phyloP scores from a whole-genome alignment of 2,888 invertebrate genomes.

The Choreutis nemorana region DNA sequence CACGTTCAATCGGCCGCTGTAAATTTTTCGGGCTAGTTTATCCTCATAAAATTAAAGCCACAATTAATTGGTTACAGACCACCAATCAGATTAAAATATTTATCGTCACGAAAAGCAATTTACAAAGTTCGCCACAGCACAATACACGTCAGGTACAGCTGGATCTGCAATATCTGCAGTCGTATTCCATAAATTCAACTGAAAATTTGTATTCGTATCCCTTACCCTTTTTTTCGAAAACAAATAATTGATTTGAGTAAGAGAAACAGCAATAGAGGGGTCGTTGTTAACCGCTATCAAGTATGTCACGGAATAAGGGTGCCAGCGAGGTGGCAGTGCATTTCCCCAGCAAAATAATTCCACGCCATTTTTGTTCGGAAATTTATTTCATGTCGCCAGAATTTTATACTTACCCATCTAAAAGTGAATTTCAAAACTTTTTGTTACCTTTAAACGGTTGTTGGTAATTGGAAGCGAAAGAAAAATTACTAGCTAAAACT shows the following conservation, averaged over 20 bases:
- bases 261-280: no score
- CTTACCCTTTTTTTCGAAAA: no score
- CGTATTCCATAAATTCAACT: no score
- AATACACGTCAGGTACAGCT: conserved; percentile 53
- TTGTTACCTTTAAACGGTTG: background rate
- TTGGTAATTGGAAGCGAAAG: conserved; percentile 3
- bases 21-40: no score
- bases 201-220: no score
- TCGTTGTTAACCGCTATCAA: no score
- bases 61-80: conserved; percentile 58
- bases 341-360: conserved; percentile 33
- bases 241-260: no score
- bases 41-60: conserved; percentile 38
- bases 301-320: no score
- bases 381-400: conserved; percentile 5
- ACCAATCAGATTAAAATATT: conserved; percentile 63
- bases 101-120: conserved; percentile 61
- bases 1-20: no score
- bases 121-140: conserved; percentile 54
- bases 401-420: conserved; percentile 3
- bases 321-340: no score
- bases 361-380: conserved; percentile 22
- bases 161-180: conserved; percentile 49
- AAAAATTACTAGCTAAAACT: no score
- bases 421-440: no score